These are phyloP conservation scores for Cynocephalus volans DNA, from an alignment of 2,113 vertebrate genomes.

Conservation along the genomic window DNA sequence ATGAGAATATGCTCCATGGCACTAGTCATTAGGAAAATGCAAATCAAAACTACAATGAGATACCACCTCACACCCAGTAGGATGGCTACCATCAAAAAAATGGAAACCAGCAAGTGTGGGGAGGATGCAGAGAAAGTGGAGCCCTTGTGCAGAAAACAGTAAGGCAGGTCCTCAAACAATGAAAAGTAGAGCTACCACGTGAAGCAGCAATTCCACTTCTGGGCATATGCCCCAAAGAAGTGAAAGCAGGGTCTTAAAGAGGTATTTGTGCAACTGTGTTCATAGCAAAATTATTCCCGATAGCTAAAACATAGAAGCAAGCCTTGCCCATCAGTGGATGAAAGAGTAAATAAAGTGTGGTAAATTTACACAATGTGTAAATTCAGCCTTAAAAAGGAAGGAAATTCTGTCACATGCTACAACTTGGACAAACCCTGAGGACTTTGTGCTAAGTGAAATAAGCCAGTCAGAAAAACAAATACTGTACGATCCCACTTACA, in stretches of 20 bases:
- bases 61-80: not conserved
- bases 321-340: no score
- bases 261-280: not conserved
- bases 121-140: not conserved
- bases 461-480: not conserved
- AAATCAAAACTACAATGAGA: not conserved
- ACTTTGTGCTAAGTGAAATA: not conserved
- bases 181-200: not conserved
- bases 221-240: not conserved
- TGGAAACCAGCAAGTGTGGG: not conserved
- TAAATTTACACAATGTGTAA: accelerated
- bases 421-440: not conserved
- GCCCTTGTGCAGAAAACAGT: not conserved
- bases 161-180: not conserved
- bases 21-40: not conserved
- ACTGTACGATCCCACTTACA: not conserved
- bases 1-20: not conserved
- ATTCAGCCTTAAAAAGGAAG: not conserved
- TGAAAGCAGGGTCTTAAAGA: not conserved
- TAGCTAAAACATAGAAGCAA: not conserved
- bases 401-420: not conserved
- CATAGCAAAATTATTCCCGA: no score
- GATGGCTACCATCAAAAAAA: not conserved
- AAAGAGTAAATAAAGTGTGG: accelerated
- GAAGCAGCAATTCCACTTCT: not conserved